Conservation (phyloP, 2,113 vertebrate species). For the Forbesichthys papilliferus region DNA sequence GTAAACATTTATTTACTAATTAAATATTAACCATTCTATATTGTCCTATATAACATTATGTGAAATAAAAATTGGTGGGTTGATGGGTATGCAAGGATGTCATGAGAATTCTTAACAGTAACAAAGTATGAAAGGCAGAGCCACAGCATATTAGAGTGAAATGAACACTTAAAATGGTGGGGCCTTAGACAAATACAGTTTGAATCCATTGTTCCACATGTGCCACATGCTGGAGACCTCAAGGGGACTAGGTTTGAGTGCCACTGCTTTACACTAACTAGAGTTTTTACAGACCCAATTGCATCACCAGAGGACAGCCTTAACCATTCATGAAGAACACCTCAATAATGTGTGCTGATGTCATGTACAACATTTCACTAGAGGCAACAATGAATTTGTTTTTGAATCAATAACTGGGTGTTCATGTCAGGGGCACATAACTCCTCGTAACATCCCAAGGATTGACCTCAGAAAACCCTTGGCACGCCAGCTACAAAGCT, state of each 20-base stretch:
- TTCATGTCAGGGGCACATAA: conserved; percentile 39
- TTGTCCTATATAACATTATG: no score
- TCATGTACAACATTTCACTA: conserved; percentile 48
- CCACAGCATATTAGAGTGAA: no score
- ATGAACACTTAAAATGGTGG: no score
- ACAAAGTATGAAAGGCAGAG: no score
- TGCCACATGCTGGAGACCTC: conserved; percentile 1
- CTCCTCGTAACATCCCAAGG: conserved; percentile 55
- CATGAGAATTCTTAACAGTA: no score
- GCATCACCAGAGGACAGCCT: conserved; percentile 48
- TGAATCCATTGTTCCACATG: conserved; percentile 5
- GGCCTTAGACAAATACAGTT: no score
- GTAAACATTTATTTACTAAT: no score
- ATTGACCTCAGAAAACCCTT: conserved; percentile 63
- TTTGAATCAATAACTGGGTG: conserved; percentile 64
- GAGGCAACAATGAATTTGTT: conserved; percentile 59
- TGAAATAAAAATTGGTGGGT: no score
- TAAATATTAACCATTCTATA: no score
- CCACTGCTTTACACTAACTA: conserved; percentile 31
- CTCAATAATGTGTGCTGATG: conserved; percentile 50
- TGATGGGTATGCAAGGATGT: no score
- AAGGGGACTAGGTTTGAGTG: conserved; percentile 24
- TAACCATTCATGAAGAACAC: conserved; percentile 42
- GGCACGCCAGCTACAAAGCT: conserved; percentile 59
- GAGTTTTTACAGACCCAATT: conserved; percentile 47